Percentiles rank a stretch among this genome's conserved stretches.
Evolutionary conservation across 1,140 invertebrate genomes (phyloP).

Genomic region (Drosophila chauvacae): DNA sequence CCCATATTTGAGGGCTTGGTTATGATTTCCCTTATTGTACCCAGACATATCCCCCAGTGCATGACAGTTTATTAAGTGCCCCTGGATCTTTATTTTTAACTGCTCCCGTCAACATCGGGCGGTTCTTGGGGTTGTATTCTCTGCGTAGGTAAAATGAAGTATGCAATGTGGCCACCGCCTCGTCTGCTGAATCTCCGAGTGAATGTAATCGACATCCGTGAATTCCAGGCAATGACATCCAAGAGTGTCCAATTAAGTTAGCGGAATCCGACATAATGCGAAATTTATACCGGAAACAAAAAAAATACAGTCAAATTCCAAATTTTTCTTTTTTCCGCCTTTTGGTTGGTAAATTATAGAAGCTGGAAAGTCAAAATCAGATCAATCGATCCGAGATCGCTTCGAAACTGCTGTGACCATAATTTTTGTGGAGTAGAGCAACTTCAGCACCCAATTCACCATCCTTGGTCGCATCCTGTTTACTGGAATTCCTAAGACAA

Average conservation of each 20-base stretch:
- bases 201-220: constrained; percentile 29
- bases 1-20: neutral
- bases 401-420: constrained; percentile 23
- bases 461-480: constrained; percentile 58
- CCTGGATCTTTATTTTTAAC: constrained; percentile 76
- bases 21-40: neutral
- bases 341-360: constrained; percentile 42
- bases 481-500: constrained; percentile 56
- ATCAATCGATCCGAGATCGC: constrained; percentile 6
- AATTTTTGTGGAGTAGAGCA: constrained; percentile 27
- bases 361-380: constrained; percentile 10
- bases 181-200: constrained; percentile 1
- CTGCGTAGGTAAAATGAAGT: constrained; percentile 71
- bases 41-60: constrained; percentile 9
- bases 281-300: constrained; percentile 51
- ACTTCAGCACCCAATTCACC: constrained; percentile 61
- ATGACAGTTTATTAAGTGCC: constrained; percentile 50
- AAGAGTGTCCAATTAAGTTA: constrained; percentile 57
- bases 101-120: constrained; percentile 46
- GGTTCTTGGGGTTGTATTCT: constrained; percentile 47
- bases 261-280: constrained; percentile 53
- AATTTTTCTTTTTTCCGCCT: constrained; percentile 13
- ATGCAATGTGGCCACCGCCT: constrained; percentile 31
- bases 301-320: constrained; percentile 15
- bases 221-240: constrained; percentile 29